A percentile compares a stretch with the other conserved stretches of the same genome.
These are phyloP conservation scores for Morone saxatilis DNA, from an alignment of 2,113 vertebrate species.

Conservation along the genomic window DNA sequence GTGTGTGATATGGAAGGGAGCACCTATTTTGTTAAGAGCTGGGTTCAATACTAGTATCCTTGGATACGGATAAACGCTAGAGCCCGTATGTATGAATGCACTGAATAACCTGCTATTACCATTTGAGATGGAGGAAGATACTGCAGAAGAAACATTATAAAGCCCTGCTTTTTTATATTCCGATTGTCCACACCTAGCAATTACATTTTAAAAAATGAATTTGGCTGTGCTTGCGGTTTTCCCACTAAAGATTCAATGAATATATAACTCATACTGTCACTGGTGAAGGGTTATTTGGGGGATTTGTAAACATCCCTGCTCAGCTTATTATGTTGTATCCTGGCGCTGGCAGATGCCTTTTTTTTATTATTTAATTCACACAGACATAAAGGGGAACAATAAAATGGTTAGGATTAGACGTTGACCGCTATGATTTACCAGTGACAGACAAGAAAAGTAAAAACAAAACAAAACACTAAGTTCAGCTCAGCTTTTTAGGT, in stretches of 20 bases:
- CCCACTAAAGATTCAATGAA: slow-evolving; percentile 74
- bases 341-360: slow-evolving; percentile 54
- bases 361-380: slow-evolving; percentile 63
- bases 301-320: slow-evolving; percentile 77
- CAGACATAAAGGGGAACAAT: slow-evolving; percentile 46
- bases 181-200: slow-evolving; percentile 63
- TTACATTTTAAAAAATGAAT: slow-evolving; percentile 68
- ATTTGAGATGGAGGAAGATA: slow-evolving; percentile 55
- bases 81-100: slow-evolving; percentile 50
- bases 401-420: slow-evolving; percentile 54
- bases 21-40: slow-evolving; percentile 58
- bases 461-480: slow-evolving; percentile 9
- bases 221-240: slow-evolving; percentile 65
- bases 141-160: slow-evolving; percentile 50
- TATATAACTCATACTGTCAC: slow-evolving; percentile 68
- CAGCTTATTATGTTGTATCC: slow-evolving; percentile 75
- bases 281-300: slow-evolving; percentile 75
- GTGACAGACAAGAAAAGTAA: slow-evolving; percentile 30
- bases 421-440: slow-evolving; percentile 57
- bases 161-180: slow-evolving; percentile 47
- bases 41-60: slow-evolving; percentile 62
- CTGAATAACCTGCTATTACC: slow-evolving; percentile 65
- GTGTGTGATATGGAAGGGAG: slow-evolving; percentile 58
- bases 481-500: slow-evolving; percentile 29
- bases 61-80: slow-evolving; percentile 62